Conservation (phyloP, 2,888 invertebrate genomes). For the Cephus runcator region DNA sequence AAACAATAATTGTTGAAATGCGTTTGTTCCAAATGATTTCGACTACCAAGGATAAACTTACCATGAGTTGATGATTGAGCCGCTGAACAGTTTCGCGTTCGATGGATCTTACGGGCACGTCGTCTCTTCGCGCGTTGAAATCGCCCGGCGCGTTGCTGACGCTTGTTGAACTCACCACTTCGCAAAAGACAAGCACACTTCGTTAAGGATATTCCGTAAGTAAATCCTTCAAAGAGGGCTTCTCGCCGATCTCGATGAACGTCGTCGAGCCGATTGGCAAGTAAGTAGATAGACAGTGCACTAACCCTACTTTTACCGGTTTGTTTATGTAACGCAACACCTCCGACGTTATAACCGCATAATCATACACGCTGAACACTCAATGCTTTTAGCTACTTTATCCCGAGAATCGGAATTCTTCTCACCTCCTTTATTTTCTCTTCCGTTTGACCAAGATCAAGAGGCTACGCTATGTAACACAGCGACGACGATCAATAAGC, state of each 20-base stretch:
- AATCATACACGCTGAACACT: conserved; percentile 8
- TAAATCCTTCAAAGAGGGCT: neutral
- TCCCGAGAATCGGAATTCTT: neutral
- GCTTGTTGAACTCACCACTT: conserved; percentile 19
- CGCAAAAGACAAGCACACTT: neutral
- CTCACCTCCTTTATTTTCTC: neutral
- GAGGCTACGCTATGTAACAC: neutral
- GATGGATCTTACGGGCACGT: neutral
- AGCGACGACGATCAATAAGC: neutral
- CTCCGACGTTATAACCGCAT: conserved; percentile 38
- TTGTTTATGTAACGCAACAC: conserved; percentile 37
- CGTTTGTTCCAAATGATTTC: neutral
- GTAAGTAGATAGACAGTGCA: neutral
- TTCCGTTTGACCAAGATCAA: neutral
- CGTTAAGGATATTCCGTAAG: neutral
- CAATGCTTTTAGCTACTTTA: neutral
- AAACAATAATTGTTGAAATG: neutral
- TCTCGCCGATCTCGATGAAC: neutral
- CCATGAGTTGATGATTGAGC: neutral
- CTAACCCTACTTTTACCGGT: conserved; percentile 20
- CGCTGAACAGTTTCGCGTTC: neutral
- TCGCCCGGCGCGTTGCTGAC: conserved; percentile 20
- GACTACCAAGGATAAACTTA: neutral
- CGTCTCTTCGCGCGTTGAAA: conserved; percentile 32
- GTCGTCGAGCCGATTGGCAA: neutral